phyloP scores from a whole-genome alignment of 2,797 vertebrate genomes.

The Gallinago stenura region DNA sequence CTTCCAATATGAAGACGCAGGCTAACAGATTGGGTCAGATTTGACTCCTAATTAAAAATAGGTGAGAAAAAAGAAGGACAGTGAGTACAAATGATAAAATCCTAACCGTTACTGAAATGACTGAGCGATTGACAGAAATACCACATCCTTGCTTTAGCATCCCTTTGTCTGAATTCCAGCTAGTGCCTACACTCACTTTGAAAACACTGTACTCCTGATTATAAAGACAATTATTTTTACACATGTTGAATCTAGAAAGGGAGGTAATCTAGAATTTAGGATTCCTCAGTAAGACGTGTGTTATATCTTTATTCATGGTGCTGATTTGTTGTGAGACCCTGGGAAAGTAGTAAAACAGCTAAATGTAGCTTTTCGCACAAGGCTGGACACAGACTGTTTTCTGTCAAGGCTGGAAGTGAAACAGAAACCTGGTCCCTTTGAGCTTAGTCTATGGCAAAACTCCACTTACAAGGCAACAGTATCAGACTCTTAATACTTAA shows the following conservation, averaged over 20 bases:
- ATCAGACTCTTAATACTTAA: conserved; percentile 1
- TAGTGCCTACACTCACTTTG: neutral
- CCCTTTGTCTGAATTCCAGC: neutral
- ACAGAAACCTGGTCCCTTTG: conserved; percentile 4
- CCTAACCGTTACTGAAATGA: neutral
- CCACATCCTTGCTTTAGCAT: neutral
- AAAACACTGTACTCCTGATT: neutral
- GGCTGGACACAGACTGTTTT: neutral
- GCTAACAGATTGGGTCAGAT: neutral
- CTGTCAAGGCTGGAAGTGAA: conserved; percentile 25
- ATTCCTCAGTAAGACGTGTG: neutral
- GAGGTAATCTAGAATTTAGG: neutral
- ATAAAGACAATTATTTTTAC: neutral
- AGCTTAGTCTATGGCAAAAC: neutral
- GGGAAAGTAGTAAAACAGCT: neutral
- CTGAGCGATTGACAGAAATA: neutral
- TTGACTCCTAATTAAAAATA: neutral
- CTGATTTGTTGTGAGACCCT: neutral
- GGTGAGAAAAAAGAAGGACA: neutral
- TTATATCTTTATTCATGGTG: neutral
- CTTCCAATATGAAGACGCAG: neutral
- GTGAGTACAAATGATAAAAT: neutral
- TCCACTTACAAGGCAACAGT: neutral
- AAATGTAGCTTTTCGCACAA: neutral
- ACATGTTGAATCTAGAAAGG: neutral